A percentile compares a stretch with the other conserved stretches of the same genome.
Evolutionary conservation across 2,797 vertebrate species (phyloP).

Genomic region (Macrochelys suwanniensis): DNA sequence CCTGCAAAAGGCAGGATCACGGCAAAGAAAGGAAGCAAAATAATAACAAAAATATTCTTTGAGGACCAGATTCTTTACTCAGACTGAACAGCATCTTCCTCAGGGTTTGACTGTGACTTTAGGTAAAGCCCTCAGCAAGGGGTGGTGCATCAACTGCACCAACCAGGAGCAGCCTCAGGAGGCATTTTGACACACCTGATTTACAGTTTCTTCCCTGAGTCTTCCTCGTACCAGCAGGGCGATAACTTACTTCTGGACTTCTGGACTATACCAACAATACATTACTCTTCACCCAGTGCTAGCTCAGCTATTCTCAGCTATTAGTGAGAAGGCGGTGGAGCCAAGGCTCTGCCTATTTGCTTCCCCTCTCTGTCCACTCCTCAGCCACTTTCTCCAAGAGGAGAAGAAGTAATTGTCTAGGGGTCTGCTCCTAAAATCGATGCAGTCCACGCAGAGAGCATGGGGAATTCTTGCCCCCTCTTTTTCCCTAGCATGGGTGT

Average conservation of each 20-base stretch:
- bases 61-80: not conserved
- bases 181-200: constrained; percentile 23
- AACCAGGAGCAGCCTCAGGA: not conserved
- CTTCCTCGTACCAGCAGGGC: not conserved
- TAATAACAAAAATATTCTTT: not conserved
- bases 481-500: constrained; percentile 22
- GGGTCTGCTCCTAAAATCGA: not conserved
- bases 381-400: not conserved
- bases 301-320: constrained; percentile 30
- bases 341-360: not conserved
- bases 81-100: not conserved
- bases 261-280: constrained; percentile 1
- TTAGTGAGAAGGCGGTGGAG: not conserved
- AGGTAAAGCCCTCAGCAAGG: not conserved
- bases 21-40: not conserved
- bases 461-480: not conserved
- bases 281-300: not conserved
- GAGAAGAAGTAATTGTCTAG: not conserved
- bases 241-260: not conserved
- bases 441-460: not conserved
- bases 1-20: not conserved
- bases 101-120: not conserved
- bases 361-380: not conserved
- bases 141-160: not conserved
- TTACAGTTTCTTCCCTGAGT: constrained; percentile 36